Evolutionary conservation across 2,888 invertebrate genomes (phyloP), one percentile per base, ranked within the genome.

Genomic region (Sclerodermus sp.): DNA sequence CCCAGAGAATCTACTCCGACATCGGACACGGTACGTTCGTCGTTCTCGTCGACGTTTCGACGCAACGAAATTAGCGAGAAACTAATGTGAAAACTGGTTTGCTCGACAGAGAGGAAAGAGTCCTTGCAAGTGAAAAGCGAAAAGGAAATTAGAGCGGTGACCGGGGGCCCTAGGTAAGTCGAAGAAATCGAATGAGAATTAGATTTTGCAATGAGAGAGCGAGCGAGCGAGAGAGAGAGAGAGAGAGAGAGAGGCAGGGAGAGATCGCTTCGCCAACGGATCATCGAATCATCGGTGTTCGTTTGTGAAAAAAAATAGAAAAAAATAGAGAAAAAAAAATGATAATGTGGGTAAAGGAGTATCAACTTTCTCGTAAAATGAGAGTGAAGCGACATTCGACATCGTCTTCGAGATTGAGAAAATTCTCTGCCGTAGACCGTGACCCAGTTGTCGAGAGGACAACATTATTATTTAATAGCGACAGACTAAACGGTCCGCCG

Each of bases 151-250:
- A 75, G 72, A 58, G 47, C 64, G 53, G 45, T 57, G 49, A 67
- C 59, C 58, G 64, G 53, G 46, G 73, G 70, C 67, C 62, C 68
- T 57, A 68, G 72, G 77, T 74, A 69, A 71, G 74, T 72, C 54
- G 66, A 62, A 47, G 65, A 57, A 55, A 51, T 45, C 52, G 64
- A 57, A 31, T 16, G n/a, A 40, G 29, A 15, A 5, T 41, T 42
- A 13, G 39, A 9, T 14, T 16, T 23, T 23, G n/a, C 8, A 23
- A 23, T 23, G 23, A 8, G 3, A 23, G 3, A 23, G 23, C 23
- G 8, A 23, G 8, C 3, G 23, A 23, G 23, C 23, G 13, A 42
- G 31, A 42, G 15, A 13, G 29, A 8, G 16, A 32, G 14, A 32
- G 34, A 34, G 32, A 38, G 23, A 48, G 16, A 43, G 49, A 51